These are phyloP conservation scores for Neolamprologus kungweensis DNA, from an alignment of 2,113 vertebrate genomes.

Conservation along the genomic window DNA sequence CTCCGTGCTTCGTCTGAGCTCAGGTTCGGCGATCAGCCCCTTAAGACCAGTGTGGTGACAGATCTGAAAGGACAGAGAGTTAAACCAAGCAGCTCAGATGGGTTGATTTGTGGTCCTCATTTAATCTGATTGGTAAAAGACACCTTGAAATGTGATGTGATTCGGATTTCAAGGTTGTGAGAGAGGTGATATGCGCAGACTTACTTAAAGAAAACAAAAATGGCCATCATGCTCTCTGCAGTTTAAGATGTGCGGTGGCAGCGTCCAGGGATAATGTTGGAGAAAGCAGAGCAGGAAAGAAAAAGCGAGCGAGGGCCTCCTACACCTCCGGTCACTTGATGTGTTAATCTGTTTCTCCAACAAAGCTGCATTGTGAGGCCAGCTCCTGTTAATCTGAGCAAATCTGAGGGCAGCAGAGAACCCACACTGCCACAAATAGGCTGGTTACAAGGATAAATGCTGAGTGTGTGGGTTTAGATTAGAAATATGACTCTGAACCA, in stretches of 20 bases:
- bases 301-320: slow-evolving; percentile 30
- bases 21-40: not conserved
- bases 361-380: slow-evolving; percentile 73
- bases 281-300: slow-evolving; percentile 27
- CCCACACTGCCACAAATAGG: slow-evolving; percentile 17
- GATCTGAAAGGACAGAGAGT: not conserved
- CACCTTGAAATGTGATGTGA: not conserved
- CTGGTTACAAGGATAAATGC: not conserved
- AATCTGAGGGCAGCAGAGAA: slow-evolving; percentile 43
- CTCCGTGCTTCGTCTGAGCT: not conserved
- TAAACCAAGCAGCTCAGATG: not conserved
- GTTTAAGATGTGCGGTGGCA: not conserved
- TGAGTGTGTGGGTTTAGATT: not conserved
- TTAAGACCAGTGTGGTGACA: not conserved
- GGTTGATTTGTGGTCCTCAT: not conserved
- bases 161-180: not conserved
- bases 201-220: not conserved
- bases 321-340: slow-evolving; percentile 75
- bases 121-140: not conserved
- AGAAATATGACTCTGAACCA: not conserved
- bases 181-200: not conserved
- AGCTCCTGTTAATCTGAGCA: slow-evolving; percentile 61
- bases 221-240: slow-evolving; percentile 14
- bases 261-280: slow-evolving; percentile 19
- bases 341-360: slow-evolving; percentile 71